A percentile compares a stretch with the other conserved stretches of the same genome.
Conservation (phyloP, 2,888 invertebrate species). For the Alcis repandata region DNA sequence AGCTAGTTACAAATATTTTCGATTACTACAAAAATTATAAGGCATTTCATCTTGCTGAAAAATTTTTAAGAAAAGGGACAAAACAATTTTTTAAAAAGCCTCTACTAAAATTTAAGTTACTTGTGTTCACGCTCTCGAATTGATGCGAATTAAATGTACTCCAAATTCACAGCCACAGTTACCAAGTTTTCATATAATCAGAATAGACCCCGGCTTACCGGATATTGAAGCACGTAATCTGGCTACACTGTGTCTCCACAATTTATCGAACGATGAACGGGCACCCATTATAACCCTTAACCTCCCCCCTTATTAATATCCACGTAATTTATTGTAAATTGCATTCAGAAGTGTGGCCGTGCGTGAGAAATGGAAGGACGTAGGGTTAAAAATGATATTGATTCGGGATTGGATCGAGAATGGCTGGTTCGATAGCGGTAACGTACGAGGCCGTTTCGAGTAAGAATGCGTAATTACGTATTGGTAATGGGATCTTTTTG, state of each 20-base stretch:
- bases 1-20: too few relatives aligned
- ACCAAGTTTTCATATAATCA: constrained; percentile 45
- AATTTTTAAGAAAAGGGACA: too few relatives aligned
- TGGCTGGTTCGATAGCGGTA: constrained; percentile 23
- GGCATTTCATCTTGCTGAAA: too few relatives aligned
- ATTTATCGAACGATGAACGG: constrained; percentile 85
- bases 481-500: constrained; percentile 4
- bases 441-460: constrained; percentile 14
- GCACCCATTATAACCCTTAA: constrained; percentile 84
- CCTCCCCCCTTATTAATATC: constrained; percentile 85
- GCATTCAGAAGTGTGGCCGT: constrained; percentile 78
- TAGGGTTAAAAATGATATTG: constrained; percentile 41
- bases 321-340: constrained; percentile 86
- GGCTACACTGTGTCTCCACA: constrained; percentile 83
- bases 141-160: constrained; percentile 17
- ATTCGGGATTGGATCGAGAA: constrained; percentile 35
- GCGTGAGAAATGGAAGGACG: constrained; percentile 62
- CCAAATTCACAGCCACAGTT: neutral
- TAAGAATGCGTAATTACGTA: constrained; percentile 21
- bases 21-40: too few relatives aligned
- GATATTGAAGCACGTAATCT: constrained; percentile 87
- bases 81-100: neutral
- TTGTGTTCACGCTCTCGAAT: neutral
- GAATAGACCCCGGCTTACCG: constrained; percentile 67
- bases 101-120: neutral